Conservation (phyloP, 2,113 vertebrate species). For the Alexandromys fortis region DNA sequence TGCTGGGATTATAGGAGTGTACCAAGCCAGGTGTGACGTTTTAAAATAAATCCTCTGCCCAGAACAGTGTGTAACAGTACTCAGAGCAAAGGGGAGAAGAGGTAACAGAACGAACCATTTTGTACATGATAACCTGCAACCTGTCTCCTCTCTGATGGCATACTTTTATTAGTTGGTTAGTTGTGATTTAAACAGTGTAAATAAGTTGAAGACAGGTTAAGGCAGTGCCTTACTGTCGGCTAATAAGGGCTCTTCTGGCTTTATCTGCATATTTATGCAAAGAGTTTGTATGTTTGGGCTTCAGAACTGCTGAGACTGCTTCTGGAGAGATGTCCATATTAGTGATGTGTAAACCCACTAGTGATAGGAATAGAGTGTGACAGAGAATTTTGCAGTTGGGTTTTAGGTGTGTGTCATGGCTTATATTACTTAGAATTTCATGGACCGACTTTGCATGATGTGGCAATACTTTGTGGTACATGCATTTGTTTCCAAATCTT, state of each 20-base stretch:
- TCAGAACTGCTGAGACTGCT: slow-evolving; percentile 16
- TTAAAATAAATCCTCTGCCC: not conserved
- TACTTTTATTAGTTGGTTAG: slow-evolving; percentile 54
- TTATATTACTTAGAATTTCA: slow-evolving; percentile 31
- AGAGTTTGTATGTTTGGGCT: not conserved
- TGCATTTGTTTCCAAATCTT: slow-evolving; percentile 62
- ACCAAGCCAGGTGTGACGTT: not conserved
- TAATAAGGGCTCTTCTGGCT: not conserved
- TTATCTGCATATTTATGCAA: slow-evolving; percentile 39
- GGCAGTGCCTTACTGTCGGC: not conserved
- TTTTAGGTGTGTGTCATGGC: slow-evolving; percentile 42
- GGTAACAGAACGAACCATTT: not conserved
- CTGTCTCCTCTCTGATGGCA: not conserved
- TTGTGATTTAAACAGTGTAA: slow-evolving; percentile 52
- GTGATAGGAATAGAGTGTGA: slow-evolving; percentile 46
- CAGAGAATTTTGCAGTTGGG: slow-evolving; percentile 34
- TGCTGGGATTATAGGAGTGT: not conserved
- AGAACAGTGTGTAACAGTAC: not conserved
- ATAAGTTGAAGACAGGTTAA: slow-evolving; percentile 48
- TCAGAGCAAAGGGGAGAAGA: not conserved
- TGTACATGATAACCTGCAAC: not conserved
- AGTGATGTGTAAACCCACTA: slow-evolving; percentile 41
- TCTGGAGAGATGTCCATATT: slow-evolving; percentile 46
- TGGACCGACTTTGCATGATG: slow-evolving; percentile 49
- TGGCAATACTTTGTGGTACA: slow-evolving; percentile 43